These are phyloP conservation scores for Pyrrhura leucotis DNA, from an alignment of 2,797 vertebrate genomes.

Conservation along the genomic window DNA sequence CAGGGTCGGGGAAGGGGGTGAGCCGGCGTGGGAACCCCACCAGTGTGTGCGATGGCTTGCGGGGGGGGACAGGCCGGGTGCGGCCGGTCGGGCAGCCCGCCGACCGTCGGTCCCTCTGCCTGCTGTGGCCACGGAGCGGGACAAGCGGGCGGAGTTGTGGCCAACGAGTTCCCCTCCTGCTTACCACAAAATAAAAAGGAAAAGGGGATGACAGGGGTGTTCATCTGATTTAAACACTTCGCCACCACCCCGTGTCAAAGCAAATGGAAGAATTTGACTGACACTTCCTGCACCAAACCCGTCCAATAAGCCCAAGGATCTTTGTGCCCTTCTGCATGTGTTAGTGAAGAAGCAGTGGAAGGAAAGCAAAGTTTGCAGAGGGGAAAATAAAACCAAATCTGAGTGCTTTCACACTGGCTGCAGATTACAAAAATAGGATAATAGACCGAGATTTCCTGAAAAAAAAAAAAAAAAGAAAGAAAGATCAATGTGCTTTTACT, in stretches of 20 bases:
- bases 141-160: neutral
- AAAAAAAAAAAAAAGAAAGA: neutral
- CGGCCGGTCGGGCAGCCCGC: neutral
- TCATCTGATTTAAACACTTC: neutral
- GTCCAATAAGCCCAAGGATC: neutral
- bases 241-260: neutral
- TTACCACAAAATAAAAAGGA: neutral
- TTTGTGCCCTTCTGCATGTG: neutral
- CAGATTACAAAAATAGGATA: neutral
- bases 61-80: neutral
- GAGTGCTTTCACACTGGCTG: rapidly evolving
- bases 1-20: too few relatives aligned
- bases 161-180: neutral
- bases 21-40: too few relatives aligned
- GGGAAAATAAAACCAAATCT: neutral
- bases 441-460: neutral
- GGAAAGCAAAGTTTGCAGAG: neutral
- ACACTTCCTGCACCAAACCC: neutral
- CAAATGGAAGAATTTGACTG: conserved; percentile 18
- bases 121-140: rapidly evolving
- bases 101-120: neutral
- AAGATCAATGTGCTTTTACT: neutral
- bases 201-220: neutral
- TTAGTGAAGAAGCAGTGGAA: neutral
- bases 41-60: too few relatives aligned